Evolutionary conservation across 1,140 invertebrate genomes (phyloP).

Genomic region (Ostrea denselamellosa): DNA sequence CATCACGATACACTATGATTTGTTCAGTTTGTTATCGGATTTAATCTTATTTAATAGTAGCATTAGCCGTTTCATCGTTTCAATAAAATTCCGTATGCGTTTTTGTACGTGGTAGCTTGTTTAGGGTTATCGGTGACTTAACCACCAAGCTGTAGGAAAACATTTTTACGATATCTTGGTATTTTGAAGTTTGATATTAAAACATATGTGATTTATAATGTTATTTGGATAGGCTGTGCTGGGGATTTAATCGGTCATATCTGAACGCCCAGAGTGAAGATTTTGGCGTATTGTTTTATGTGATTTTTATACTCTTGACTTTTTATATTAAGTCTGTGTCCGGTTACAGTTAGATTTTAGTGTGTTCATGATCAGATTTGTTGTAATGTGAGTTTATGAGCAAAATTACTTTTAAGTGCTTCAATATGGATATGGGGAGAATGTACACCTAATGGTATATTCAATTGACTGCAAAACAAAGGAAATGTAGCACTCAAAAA

Average conservation of each 20-base stretch:
- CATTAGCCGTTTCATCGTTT: slow-evolving; percentile 34
- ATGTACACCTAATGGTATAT: too few species aligned
- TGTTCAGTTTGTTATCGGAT: neutral
- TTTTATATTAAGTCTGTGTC: neutral
- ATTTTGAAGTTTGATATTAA: slow-evolving; percentile 38
- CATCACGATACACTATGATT: slow-evolving; percentile 28
- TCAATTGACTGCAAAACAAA: too few species aligned
- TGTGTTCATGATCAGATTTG: neutral
- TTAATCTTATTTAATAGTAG: slow-evolving; percentile 30
- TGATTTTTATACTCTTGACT: slow-evolving; percentile 4
- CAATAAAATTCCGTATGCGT: slow-evolving; percentile 11
- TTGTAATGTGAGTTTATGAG: neutral
- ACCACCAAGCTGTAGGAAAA: slow-evolving; percentile 3
- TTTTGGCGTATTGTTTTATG: slow-evolving; percentile 22
- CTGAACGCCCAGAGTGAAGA: neutral
- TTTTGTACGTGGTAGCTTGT: neutral
- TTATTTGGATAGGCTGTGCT: neutral
- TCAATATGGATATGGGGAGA: too few species aligned
- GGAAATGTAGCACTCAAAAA: too few species aligned
- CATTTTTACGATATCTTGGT: slow-evolving; percentile 25
- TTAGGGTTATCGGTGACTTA: slow-evolving; percentile 9
- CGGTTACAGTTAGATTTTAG: neutral
- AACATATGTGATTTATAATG: slow-evolving; percentile 35
- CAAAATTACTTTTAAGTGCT: too few species aligned
- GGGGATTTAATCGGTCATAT: slow-evolving; percentile 13